Conservation (phyloP, 64 coral and sea anemone species). For the Catalaphyllia jardinei region DNA sequence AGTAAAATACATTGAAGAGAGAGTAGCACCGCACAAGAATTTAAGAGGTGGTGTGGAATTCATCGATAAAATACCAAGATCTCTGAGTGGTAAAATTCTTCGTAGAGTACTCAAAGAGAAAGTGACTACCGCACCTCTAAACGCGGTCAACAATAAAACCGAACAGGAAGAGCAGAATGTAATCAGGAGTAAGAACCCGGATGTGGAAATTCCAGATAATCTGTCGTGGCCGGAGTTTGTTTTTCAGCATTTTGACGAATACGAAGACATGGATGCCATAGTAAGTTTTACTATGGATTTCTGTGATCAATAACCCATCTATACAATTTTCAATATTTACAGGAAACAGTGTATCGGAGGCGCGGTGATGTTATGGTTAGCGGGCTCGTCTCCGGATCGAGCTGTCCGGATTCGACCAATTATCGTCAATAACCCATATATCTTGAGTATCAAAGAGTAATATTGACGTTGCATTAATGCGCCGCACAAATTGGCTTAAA, state of each 20-base stretch:
- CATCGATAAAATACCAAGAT: conserved; percentile 52
- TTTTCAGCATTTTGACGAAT: conserved; percentile 49
- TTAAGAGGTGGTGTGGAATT: conserved; percentile 66
- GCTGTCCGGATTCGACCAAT: too few relatives aligned
- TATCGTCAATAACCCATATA: too few relatives aligned
- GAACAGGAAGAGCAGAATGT: conserved; percentile 19
- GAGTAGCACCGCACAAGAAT: conserved; percentile 61
- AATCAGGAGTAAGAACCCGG: conserved; percentile 43
- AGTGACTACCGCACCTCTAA: background rate
- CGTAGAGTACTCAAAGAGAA: conserved; percentile 42
- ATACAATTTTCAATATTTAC: too few relatives aligned
- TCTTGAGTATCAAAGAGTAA: too few relatives aligned
- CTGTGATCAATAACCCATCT: too few relatives aligned
- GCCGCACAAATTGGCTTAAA: too few relatives aligned
- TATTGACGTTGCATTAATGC: too few relatives aligned
- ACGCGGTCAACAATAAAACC: background rate
- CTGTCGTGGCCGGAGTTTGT: conserved; percentile 61
- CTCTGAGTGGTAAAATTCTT: conserved; percentile 54
- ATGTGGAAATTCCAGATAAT: conserved; percentile 49
- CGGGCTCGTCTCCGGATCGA: too few relatives aligned
- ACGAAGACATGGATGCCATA: conserved; percentile 41
- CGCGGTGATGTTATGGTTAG: too few relatives aligned
- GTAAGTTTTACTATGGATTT: conserved; percentile 12
- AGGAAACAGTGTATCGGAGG: too few relatives aligned
- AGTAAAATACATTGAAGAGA: conserved; percentile 34